A percentile compares a stretch with the other conserved stretches of the same genome.
These are phyloP conservation scores for Catocala fraxini DNA, from an alignment of 2,888 invertebrate species.

Conservation along the genomic window DNA sequence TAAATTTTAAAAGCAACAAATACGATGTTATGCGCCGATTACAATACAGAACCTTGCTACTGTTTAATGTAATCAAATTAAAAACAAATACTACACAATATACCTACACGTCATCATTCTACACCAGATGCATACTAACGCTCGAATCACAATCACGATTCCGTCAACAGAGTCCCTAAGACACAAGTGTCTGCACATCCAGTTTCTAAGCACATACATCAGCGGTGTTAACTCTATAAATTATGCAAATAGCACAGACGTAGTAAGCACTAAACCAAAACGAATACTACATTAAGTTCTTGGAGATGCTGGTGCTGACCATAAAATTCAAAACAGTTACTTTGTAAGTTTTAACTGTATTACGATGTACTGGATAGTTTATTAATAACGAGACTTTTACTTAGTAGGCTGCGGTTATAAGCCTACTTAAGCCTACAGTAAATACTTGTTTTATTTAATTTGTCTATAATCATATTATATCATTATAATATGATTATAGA, in stretches of 20 bases:
- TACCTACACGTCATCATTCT: too few species aligned
- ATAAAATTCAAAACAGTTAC: constrained; percentile 57
- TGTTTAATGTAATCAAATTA: too few species aligned
- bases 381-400: constrained; percentile 30
- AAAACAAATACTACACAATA: too few species aligned
- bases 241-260: constrained; percentile 52
- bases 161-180: background rate
- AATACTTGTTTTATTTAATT: background rate
- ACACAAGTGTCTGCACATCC: constrained; percentile 6
- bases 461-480: too few species aligned
- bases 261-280: constrained; percentile 54
- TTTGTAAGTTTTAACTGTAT: constrained; percentile 50
- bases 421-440: background rate
- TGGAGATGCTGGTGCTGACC: constrained; percentile 47
- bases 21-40: too few species aligned
- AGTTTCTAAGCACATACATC: constrained; percentile 36
- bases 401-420: background rate
- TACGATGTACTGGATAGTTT: constrained; percentile 29
- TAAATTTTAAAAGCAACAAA: too few species aligned
- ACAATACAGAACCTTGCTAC: too few species aligned
- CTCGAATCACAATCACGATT: background rate
- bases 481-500: too few species aligned
- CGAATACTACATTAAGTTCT: constrained; percentile 57
- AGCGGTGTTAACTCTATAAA: constrained; percentile 40
- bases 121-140: too few species aligned